Evolutionary conservation across 2,113 vertebrate species (phyloP).

Genomic region (Puffinus mauretanicus): DNA sequence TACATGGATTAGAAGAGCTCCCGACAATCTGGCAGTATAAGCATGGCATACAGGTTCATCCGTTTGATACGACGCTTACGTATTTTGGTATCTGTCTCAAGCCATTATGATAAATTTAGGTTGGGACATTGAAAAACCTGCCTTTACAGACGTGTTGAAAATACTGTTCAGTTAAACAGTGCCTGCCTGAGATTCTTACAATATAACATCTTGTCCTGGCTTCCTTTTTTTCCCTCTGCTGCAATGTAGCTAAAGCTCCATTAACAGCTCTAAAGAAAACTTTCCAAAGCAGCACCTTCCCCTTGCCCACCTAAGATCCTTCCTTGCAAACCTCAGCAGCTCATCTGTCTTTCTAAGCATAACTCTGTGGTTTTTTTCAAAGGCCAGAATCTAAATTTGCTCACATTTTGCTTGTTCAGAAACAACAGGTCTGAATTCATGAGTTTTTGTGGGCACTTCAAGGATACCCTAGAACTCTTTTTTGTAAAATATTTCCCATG

Average conservation of each 20-base stretch:
- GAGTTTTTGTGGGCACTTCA: rapidly evolving
- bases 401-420: not conserved
- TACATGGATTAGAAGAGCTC: not conserved
- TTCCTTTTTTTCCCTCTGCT: not conserved
- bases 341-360: not conserved
- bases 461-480: not conserved
- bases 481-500: not conserved
- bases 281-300: not conserved
- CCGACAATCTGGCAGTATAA: not conserved
- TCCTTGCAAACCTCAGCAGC: not conserved
- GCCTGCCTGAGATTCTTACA: not conserved
- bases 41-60: not conserved
- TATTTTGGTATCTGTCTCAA: not conserved
- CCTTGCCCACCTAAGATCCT: not conserved
- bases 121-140: not conserved
- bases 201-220: not conserved
- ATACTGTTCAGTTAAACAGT: not conserved
- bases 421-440: not conserved
- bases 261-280: not conserved
- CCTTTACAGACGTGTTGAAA: not conserved
- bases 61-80: not conserved
- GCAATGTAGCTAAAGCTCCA: not conserved
- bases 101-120: not conserved
- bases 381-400: not conserved
- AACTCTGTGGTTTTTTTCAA: not conserved